Evolutionary conservation across 2,113 vertebrate species (phyloP).

Genomic region (Tringa solitaria): DNA sequence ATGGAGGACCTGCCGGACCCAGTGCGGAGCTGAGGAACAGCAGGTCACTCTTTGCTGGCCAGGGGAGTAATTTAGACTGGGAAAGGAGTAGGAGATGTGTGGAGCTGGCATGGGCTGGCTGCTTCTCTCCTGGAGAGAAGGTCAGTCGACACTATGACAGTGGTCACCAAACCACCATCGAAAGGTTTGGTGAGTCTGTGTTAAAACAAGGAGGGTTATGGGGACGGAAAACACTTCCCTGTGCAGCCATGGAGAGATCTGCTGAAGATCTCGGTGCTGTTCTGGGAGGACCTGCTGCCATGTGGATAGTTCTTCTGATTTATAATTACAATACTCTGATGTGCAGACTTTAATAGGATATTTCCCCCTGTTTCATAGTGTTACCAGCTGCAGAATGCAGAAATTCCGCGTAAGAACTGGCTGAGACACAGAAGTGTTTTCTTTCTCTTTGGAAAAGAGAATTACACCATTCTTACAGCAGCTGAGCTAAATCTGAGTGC

Average conservation of each 20-base stretch:
- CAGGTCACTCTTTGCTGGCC: background rate
- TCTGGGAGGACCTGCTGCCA: background rate
- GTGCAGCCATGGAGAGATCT: background rate
- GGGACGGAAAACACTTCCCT: background rate
- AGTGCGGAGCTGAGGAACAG: fast-evolving
- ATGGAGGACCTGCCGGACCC: background rate
- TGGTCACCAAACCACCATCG: fast-evolving
- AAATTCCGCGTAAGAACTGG: background rate
- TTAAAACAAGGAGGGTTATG: background rate
- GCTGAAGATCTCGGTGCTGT: background rate
- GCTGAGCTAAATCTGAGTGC: background rate
- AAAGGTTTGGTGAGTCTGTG: background rate
- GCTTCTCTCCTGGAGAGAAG: background rate
- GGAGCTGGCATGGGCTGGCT: background rate
- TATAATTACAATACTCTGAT: background rate
- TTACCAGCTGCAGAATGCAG: background rate
- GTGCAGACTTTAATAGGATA: background rate
- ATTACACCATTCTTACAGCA: background rate
- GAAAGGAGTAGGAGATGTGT: background rate
- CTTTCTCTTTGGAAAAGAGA: background rate
- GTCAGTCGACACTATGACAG: too few species aligned
- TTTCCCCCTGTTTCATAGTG: background rate
- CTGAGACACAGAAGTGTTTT: background rate
- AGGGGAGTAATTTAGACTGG: background rate
- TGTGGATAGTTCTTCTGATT: background rate